Conservation (phyloP, 2,797 vertebrate species). For the Rhadinocentrus ornatus region DNA sequence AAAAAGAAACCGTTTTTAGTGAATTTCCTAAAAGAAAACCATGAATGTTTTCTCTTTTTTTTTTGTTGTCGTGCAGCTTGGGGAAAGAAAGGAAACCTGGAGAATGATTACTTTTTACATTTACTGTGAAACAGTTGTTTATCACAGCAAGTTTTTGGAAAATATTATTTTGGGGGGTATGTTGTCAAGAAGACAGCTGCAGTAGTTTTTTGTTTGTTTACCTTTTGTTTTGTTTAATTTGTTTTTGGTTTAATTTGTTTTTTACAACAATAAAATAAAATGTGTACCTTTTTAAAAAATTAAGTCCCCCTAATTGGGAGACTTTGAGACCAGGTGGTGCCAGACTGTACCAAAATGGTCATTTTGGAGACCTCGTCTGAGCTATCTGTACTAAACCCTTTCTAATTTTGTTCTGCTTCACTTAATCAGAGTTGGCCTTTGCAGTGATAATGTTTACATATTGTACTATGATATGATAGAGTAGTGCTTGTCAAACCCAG, state of each 20-base stretch:
- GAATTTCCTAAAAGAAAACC: constrained; percentile 18
- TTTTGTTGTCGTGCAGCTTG: constrained; percentile 8
- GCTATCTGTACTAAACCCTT: no score
- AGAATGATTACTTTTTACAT: background rate
- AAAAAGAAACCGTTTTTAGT: background rate
- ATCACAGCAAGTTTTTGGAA: background rate
- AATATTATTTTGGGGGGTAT: background rate
- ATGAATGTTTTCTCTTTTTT: constrained; percentile 20
- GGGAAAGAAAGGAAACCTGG: constrained; percentile 3
- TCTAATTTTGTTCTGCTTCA: no score
- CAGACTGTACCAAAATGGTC: no score
- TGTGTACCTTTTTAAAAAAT: no score
- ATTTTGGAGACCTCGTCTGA: no score
- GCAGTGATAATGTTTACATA: no score
- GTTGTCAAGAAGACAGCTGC: background rate
- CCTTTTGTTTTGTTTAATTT: background rate
- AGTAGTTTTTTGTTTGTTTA: background rate
- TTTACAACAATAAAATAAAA: no score
- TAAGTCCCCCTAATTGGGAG: no score
- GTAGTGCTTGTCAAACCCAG: no score
- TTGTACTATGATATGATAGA: no score
- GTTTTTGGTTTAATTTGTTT: background rate
- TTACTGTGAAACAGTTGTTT: background rate
- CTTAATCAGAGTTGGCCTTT: no score
- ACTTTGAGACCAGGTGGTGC: background rate